Conservation (phyloP, 2,797 vertebrate species). For the Macropodus opercularis region DNA sequence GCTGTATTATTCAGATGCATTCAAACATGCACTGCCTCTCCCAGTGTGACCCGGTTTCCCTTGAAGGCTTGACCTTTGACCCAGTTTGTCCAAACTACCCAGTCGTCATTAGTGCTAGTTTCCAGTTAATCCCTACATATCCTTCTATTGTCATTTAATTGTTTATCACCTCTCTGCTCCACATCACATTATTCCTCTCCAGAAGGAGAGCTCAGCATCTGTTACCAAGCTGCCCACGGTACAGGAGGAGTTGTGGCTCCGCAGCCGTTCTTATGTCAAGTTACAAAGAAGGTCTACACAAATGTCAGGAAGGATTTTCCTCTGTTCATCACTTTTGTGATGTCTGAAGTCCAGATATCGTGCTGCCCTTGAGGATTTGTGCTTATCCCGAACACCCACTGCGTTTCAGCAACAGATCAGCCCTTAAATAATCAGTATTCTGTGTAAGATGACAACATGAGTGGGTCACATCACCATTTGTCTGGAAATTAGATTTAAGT, state of each 20-base stretch:
- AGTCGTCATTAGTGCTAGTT: conserved; percentile 26
- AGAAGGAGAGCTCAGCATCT: conserved; percentile 50
- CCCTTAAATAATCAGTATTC: background rate
- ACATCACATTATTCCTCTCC: conserved; percentile 24
- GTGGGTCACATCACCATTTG: background rate
- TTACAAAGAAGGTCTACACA: background rate
- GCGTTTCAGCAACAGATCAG: background rate
- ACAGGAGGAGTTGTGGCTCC: conserved; percentile 1
- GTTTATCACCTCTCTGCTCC: conserved; percentile 54
- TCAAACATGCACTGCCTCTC: background rate
- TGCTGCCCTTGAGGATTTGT: conserved; percentile 1
- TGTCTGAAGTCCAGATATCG: background rate
- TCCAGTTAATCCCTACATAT: conserved; percentile 63
- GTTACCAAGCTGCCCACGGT: conserved; percentile 17
- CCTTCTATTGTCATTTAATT: conserved; percentile 67
- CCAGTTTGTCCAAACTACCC: conserved; percentile 5
- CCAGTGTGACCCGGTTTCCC: background rate
- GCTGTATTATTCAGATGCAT: too few species aligned
- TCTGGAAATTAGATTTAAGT: background rate
- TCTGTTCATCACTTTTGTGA: conserved; percentile 1
- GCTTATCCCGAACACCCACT: background rate
- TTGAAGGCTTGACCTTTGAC: conserved; percentile 12
- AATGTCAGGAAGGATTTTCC: background rate
- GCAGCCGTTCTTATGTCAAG: background rate
- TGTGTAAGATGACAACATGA: background rate